phyloP scores from a whole-genome alignment of 2,888 invertebrate species.

The Molorchus minor region DNA sequence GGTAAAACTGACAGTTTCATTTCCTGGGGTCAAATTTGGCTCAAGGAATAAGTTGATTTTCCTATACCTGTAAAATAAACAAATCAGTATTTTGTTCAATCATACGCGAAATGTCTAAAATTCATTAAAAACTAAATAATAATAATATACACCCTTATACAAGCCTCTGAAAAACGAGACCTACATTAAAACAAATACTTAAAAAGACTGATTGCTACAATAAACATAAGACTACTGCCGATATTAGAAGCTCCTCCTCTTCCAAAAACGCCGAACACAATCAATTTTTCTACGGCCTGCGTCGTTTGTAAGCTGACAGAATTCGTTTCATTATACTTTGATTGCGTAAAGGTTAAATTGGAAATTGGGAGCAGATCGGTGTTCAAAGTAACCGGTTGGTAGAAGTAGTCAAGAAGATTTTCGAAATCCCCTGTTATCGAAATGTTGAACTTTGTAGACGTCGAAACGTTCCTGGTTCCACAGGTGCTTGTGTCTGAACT shows the following conservation, averaged over 20 bases:
- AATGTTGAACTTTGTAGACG: conserved; percentile 40
- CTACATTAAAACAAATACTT: conserved; percentile 5
- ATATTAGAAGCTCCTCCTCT: conserved; percentile 24
- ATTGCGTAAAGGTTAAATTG: conserved; percentile 37
- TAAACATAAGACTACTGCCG: conserved; percentile 6
- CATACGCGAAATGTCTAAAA: too few relatives aligned
- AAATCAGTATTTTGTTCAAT: too few relatives aligned
- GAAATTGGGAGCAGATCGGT: conserved; percentile 39
- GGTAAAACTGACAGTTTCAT: conserved; percentile 38
- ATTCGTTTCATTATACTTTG: conserved; percentile 18
- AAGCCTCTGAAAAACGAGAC: neutral
- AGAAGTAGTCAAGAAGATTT: conserved; percentile 32
- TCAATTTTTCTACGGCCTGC: conserved; percentile 26
- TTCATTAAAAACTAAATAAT: too few relatives aligned
- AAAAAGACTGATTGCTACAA: neutral
- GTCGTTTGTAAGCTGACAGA: conserved; percentile 30
- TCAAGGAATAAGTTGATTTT: conserved; percentile 48
- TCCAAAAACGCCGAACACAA: conserved; percentile 42
- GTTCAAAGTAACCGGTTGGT: conserved; percentile 42
- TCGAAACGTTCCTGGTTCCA: conserved; percentile 37
- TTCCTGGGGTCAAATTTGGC: conserved; percentile 43
- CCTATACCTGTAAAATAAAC: conserved; percentile 44
- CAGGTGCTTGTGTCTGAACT: conserved; percentile 39
- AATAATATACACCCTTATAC: too few relatives aligned
- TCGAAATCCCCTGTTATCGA: conserved; percentile 36